Conservation (phyloP, 2,888 invertebrate genomes). For the Caprella mutica region DNA sequence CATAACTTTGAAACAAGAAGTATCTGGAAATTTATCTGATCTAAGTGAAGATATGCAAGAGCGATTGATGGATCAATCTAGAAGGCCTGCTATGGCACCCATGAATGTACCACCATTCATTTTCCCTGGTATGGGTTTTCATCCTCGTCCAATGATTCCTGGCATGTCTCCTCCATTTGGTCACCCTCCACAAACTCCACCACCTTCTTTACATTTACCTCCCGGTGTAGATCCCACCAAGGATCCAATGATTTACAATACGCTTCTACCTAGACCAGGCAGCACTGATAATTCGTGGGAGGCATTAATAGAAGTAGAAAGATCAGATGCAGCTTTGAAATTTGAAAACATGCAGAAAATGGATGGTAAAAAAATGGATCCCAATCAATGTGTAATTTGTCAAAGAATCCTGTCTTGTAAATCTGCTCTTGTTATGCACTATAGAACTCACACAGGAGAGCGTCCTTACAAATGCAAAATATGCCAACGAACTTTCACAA, state of each 20-base stretch:
- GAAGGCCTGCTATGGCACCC: constrained; percentile 2
- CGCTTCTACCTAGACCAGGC: constrained; percentile 37
- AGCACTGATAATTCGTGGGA: constrained; percentile 42
- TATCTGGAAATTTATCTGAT: too few species aligned
- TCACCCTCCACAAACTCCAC: constrained; percentile 16
- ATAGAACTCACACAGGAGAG: constrained; percentile 45
- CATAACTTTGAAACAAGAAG: too few species aligned
- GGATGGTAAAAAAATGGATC: constrained; percentile 44
- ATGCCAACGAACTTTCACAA: constrained; percentile 49
- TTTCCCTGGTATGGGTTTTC: constrained; percentile 6
- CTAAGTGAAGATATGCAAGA: too few species aligned
- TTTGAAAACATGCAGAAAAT: constrained; percentile 47
- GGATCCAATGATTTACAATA: constrained; percentile 37
- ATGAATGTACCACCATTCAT: constrained; percentile 8
- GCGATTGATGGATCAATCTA: not conserved
- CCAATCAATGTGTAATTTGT: constrained; percentile 49
- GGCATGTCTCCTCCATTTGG: constrained; percentile 11
- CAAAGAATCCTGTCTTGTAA: constrained; percentile 46
- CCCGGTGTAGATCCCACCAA: constrained; percentile 24
- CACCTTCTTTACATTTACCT: constrained; percentile 9
- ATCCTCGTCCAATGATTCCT: constrained; percentile 9
- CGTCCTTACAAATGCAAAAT: constrained; percentile 47
- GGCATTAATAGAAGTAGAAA: constrained; percentile 46
- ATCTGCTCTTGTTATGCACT: constrained; percentile 46
- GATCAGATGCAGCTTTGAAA: constrained; percentile 46